These are phyloP conservation scores for Aythya baeri DNA, from an alignment of 2,113 vertebrate species.

Conservation along the genomic window DNA sequence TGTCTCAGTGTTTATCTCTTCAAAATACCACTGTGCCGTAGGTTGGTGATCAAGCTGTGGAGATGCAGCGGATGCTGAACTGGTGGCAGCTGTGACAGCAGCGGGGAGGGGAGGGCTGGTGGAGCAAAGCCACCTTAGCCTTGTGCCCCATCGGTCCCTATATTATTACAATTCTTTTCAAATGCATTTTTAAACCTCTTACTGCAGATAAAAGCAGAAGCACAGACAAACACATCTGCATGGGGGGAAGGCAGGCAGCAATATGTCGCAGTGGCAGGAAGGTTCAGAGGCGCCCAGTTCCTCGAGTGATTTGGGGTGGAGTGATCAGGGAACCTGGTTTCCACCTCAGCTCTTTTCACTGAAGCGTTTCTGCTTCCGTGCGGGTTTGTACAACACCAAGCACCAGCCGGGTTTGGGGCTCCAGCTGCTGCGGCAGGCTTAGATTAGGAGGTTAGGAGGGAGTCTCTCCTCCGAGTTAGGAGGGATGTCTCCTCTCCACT, in stretches of 20 bases:
- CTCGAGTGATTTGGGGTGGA: not conserved
- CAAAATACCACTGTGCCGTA: constrained; percentile 5
- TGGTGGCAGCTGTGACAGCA: not conserved
- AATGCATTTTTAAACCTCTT: not conserved
- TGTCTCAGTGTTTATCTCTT: constrained; percentile 3
- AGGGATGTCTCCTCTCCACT: not conserved
- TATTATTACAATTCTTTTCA: not conserved
- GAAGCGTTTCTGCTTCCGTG: accelerated
- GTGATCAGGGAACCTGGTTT: not conserved
- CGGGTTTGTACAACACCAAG: not conserved
- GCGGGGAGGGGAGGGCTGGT: not conserved
- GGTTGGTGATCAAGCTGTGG: not conserved
- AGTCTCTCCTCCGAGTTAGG: too few relatives aligned
- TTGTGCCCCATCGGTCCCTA: too few relatives aligned
- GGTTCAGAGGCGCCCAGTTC: not conserved
- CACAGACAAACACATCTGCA: not conserved
- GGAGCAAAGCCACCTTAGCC: not conserved
- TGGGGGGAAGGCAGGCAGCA: not conserved
- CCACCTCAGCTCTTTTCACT: not conserved
- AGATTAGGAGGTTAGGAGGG: too few relatives aligned
- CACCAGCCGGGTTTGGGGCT: not conserved
- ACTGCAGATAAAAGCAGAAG: not conserved
- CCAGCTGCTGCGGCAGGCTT: accelerated
- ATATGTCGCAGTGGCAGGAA: not conserved
- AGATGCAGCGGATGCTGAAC: not conserved